Percentiles rank a stretch among this genome's conserved stretches.
These are phyloP conservation scores for Natator depressus DNA, from an alignment of 2,113 vertebrate species.

Conservation along the genomic window DNA sequence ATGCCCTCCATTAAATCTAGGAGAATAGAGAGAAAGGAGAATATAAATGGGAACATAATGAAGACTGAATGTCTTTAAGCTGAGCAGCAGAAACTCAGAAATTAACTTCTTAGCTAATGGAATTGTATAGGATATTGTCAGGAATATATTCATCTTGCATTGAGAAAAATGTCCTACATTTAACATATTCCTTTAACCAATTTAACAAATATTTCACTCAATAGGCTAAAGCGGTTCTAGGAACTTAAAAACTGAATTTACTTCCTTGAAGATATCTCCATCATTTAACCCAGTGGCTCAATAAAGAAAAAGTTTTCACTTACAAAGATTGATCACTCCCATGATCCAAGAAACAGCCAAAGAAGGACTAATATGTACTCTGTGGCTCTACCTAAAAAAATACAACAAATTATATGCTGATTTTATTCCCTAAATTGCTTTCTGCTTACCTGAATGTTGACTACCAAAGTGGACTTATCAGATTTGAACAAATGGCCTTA, in stretches of 20 bases:
- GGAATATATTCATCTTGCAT: background rate
- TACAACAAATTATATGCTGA: background rate
- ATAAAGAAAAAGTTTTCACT: background rate
- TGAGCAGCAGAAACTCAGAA: fast-evolving
- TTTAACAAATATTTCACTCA: background rate
- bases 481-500: background rate
- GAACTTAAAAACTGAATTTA: background rate
- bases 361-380: background rate
- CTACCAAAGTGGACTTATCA: background rate
- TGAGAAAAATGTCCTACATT: fast-evolving
- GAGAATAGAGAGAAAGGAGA: background rate
- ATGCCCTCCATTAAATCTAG: background rate
- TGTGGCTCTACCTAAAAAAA: fast-evolving
- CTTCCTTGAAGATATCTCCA: background rate
- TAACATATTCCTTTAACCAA: background rate
- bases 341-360: background rate
- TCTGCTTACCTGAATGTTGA: background rate
- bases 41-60: background rate
- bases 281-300: background rate
- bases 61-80: background rate
- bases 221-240: background rate
- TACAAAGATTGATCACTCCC: background rate
- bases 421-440: background rate
- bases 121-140: background rate
- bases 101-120: background rate